A percentile compares a stretch with the other conserved stretches of the same genome.
phyloP scores from a whole-genome alignment of 2,113 vertebrate genomes.

The Rousettus leschenaultii region DNA sequence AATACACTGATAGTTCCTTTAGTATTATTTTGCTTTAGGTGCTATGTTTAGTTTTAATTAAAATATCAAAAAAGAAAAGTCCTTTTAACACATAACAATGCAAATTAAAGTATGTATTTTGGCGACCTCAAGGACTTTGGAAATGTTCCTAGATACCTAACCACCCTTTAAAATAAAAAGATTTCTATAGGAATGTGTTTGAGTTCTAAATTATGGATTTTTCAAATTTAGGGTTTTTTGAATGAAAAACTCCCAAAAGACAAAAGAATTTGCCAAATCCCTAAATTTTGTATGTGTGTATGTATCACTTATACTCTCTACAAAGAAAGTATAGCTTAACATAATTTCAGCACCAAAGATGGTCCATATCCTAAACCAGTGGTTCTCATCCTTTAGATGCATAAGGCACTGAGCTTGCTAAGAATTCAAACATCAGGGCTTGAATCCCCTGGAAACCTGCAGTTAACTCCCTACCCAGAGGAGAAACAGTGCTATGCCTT shows the following conservation, averaged over 20 bases:
- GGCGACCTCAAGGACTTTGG: neutral
- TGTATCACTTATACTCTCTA: neutral
- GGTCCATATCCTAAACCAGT: neutral
- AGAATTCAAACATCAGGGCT: neutral
- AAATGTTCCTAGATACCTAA: neutral
- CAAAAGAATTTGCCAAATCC: neutral
- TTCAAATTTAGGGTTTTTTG: neutral
- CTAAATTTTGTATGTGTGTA: neutral
- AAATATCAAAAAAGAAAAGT: neutral
- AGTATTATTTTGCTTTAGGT: constrained; percentile 38
- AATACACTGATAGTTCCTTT: neutral
- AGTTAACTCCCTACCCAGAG: neutral
- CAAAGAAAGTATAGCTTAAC: neutral
- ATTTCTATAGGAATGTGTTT: neutral
- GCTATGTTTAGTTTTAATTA: neutral
- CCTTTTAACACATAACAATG: neutral
- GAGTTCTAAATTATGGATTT: constrained; percentile 4
- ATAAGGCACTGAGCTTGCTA: neutral
- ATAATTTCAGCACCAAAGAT: neutral
- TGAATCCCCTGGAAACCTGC: neutral
- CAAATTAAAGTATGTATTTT: neutral
- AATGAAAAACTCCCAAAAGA: neutral
- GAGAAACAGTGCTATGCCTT: neutral
- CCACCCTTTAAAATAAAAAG: neutral
- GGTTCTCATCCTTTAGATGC: neutral